A percentile compares a stretch with the other conserved stretches of the same genome.
phyloP scores from a whole-genome alignment of 2,113 vertebrate genomes.

The Oncorhynchus keta region DNA sequence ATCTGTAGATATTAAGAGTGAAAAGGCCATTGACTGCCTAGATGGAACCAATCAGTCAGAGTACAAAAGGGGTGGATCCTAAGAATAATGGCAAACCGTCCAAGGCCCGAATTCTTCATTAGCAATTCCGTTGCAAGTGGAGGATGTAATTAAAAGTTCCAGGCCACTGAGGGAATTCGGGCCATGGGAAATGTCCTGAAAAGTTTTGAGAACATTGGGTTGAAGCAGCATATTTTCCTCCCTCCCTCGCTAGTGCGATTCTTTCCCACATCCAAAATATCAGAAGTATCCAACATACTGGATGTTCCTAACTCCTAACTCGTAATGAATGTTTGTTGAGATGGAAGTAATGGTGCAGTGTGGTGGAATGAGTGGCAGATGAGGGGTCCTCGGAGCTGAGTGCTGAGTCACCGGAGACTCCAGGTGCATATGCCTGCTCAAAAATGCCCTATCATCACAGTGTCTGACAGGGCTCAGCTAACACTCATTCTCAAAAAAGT shows the following conservation, averaged over 20 bases:
- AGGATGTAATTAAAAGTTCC: slow-evolving; percentile 65
- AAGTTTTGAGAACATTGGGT: slow-evolving; percentile 44
- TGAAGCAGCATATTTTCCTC: slow-evolving; percentile 19
- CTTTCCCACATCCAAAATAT: slow-evolving; percentile 12
- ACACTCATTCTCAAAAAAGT: neutral
- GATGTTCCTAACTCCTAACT: neutral
- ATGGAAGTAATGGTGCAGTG: slow-evolving; percentile 21
- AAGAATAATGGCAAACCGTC: slow-evolving; percentile 40
- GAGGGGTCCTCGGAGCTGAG: neutral
- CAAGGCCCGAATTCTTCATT: slow-evolving; percentile 57
- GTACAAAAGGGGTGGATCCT: slow-evolving; percentile 16
- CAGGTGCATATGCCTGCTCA: neutral
- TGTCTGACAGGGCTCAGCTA: neutral
- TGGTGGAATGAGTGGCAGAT: slow-evolving; percentile 6
- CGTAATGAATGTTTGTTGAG: slow-evolving; percentile 29
- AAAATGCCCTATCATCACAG: neutral
- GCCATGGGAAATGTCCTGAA: slow-evolving; percentile 41
- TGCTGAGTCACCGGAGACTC: slow-evolving; percentile 19
- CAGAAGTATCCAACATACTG: neutral
- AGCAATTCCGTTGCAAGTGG: slow-evolving; percentile 48
- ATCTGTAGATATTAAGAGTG: slow-evolving; percentile 12
- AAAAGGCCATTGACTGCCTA: slow-evolving; percentile 1
- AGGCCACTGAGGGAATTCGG: slow-evolving; percentile 28
- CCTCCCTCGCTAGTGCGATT: neutral
- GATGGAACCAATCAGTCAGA: slow-evolving; percentile 27